A percentile compares a stretch with the other conserved stretches of the same genome.
Evolutionary conservation across 2,888 invertebrate species (phyloP).

Genomic region (Diplazon laetatorius): DNA sequence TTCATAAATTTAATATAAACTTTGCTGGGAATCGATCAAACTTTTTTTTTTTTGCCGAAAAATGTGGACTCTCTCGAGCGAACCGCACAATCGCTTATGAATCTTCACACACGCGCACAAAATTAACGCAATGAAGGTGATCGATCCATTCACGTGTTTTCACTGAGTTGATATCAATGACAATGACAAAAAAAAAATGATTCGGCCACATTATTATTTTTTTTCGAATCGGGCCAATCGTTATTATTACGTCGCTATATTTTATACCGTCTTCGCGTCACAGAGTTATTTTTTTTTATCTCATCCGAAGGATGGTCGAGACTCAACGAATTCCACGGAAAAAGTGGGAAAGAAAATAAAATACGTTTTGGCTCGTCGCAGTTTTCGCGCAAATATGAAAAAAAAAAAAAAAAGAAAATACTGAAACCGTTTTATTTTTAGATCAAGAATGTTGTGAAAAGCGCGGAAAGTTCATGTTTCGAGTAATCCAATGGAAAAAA

Average conservation of each 20-base stretch:
- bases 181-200: constrained; percentile 7
- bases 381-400: constrained; percentile 6
- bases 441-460: background rate
- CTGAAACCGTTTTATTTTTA: background rate
- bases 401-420: constrained; percentile 18
- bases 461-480: background rate
- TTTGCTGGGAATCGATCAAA: constrained; percentile 40
- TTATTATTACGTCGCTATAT: constrained; percentile 45
- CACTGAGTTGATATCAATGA: background rate
- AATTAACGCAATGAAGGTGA: constrained; percentile 15
- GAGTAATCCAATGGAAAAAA: background rate
- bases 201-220: constrained; percentile 5
- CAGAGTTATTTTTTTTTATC: constrained; percentile 14
- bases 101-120: constrained; percentile 21
- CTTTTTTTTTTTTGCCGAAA: constrained; percentile 42
- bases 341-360: background rate
- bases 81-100: constrained; percentile 30
- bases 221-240: constrained; percentile 18
- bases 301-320: constrained; percentile 17
- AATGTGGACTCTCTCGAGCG: constrained; percentile 41
- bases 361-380: background rate
- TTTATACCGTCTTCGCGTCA: constrained; percentile 36
- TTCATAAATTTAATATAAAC: constrained; percentile 41
- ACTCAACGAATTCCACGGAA: constrained; percentile 1
- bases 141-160: background rate